Conservation (phyloP, 2,888 invertebrate genomes). For the Hymenopus coronatus region DNA sequence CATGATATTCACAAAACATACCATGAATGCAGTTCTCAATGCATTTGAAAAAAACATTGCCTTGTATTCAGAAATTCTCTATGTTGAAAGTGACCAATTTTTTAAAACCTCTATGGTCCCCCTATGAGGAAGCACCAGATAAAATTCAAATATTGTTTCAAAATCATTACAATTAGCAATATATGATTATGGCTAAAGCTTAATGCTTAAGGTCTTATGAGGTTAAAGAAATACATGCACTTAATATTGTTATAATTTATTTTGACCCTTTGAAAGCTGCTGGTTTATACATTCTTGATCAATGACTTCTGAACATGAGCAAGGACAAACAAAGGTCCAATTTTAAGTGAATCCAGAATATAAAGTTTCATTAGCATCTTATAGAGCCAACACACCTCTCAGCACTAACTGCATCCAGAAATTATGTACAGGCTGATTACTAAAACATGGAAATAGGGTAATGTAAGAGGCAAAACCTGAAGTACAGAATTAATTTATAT, state of each 20-base stretch:
- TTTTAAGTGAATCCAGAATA: constrained; percentile 14
- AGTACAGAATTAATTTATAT: not conserved
- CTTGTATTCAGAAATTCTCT: too few relatives aligned
- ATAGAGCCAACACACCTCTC: not conserved
- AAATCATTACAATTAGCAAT: too few relatives aligned
- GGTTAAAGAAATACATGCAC: not conserved
- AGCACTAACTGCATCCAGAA: not conserved
- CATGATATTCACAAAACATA: too few relatives aligned
- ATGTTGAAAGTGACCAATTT: too few relatives aligned
- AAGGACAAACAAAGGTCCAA: constrained; percentile 18
- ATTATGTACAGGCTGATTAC: not conserved
- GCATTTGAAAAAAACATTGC: too few relatives aligned
- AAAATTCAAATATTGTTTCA: too few relatives aligned
- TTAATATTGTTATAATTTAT: constrained; percentile 18
- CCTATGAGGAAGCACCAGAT: too few relatives aligned
- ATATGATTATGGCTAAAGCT: not conserved
- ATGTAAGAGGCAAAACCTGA: not conserved
- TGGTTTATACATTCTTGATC: constrained; percentile 20
- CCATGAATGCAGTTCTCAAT: too few relatives aligned
- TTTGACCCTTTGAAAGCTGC: constrained; percentile 21
- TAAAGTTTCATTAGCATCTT: not conserved
- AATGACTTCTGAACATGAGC: constrained; percentile 17
- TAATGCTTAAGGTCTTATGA: not conserved
- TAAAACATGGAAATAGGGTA: not conserved
- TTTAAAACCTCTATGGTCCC: too few relatives aligned